These are phyloP conservation scores for Macrochelys suwanniensis DNA, from an alignment of 2,797 vertebrate species.

Conservation along the genomic window DNA sequence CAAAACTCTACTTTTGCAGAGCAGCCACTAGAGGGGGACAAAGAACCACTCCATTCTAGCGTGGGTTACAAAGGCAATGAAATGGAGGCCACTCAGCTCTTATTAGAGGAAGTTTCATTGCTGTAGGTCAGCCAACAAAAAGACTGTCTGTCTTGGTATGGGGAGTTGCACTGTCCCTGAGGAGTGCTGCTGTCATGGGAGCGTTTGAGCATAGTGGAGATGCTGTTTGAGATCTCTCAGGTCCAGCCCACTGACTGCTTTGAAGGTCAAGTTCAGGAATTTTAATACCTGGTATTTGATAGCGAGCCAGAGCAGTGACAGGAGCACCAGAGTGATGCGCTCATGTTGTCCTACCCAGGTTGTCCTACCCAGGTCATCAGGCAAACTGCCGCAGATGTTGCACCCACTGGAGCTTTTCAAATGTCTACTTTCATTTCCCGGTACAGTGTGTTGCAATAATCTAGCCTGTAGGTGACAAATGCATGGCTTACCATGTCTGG, in stretches of 20 bases:
- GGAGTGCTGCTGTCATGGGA: not conserved
- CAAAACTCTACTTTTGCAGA: not conserved
- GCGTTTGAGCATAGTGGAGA: rapidly evolving
- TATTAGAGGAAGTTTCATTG: not conserved
- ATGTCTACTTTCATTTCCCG: not conserved
- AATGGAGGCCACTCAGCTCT: not conserved
- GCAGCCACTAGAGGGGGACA: not conserved
- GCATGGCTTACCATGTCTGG: not conserved
- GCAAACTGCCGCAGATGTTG: not conserved
- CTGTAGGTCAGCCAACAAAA: not conserved
- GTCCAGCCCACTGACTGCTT: not conserved
- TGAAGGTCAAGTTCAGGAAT: not conserved
- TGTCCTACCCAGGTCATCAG: not conserved
- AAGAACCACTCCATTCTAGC: not conserved
- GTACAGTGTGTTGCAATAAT: not conserved
- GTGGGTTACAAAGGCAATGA: not conserved
- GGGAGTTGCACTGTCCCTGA: not conserved
- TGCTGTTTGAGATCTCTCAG: rapidly evolving
- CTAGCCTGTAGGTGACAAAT: not conserved
- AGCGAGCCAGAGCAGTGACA: not conserved
- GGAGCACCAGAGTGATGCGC: not conserved
- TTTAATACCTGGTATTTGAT: not conserved
- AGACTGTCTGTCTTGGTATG: not conserved
- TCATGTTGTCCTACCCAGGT: not conserved
- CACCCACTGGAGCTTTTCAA: not conserved